phyloP scores from a whole-genome alignment of 2,888 invertebrate species.

The Noctua comes region DNA sequence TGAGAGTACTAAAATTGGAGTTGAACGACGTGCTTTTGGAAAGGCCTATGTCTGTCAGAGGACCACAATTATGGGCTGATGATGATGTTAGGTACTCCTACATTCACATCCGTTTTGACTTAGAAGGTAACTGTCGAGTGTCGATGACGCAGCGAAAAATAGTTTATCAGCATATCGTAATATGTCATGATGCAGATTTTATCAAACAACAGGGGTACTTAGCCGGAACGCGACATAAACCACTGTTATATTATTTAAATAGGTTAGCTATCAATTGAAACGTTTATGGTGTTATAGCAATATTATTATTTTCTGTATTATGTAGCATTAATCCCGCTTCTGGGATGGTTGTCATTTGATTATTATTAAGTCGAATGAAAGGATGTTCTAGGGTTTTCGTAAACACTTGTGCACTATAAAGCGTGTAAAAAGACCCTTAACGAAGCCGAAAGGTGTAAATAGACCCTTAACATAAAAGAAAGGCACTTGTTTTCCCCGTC shows the following conservation, averaged over 20 bases:
- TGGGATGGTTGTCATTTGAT: not conserved
- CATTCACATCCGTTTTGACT: not conserved
- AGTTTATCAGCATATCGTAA: not conserved
- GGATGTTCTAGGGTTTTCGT: not conserved
- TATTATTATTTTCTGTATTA: not conserved
- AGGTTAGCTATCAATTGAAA: slow-evolving; percentile 2
- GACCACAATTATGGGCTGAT: not conserved
- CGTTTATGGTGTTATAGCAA: not conserved
- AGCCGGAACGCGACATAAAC: not conserved
- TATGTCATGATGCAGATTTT: not conserved
- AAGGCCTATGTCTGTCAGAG: not conserved
- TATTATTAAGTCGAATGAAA: not conserved
- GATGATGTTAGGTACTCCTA: not conserved
- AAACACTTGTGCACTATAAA: not conserved
- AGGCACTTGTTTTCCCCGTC: too few relatives aligned
- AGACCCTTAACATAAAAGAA: too few relatives aligned
- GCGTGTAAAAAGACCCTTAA: too few relatives aligned
- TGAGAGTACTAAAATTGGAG: not conserved
- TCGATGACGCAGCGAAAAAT: not conserved
- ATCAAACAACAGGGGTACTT: not conserved
- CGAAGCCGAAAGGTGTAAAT: too few relatives aligned
- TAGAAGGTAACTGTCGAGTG: not conserved
- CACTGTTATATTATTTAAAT: not conserved
- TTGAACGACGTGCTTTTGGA: not conserved
- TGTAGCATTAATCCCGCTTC: not conserved